These are phyloP conservation scores for Ranitomeya variabilis DNA, from an alignment of 2,113 vertebrate species.

Conservation along the genomic window DNA sequence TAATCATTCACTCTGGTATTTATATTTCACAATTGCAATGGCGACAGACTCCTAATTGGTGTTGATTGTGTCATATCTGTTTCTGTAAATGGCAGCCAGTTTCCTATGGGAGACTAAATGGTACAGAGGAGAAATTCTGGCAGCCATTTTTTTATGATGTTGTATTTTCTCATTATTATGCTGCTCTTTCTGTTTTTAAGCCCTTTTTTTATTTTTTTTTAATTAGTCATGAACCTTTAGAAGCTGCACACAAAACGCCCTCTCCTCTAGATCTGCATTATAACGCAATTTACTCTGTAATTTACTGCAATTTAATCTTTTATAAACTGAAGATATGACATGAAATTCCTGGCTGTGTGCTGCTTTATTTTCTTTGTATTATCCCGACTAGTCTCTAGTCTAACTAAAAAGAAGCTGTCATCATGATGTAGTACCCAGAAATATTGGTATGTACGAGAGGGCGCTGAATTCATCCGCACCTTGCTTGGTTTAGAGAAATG, in stretches of 20 bases:
- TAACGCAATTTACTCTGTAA: constrained; percentile 63
- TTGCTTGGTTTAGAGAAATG: too few relatives aligned
- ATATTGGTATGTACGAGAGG: too few relatives aligned
- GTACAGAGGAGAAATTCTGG: neutral
- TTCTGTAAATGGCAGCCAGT: neutral
- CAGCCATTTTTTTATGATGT: neutral
- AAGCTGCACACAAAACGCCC: constrained; percentile 61
- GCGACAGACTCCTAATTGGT: neutral
- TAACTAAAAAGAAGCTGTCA: neutral
- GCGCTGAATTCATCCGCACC: too few relatives aligned
- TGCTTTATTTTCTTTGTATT: constrained; percentile 33
- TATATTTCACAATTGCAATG: constrained; percentile 67
- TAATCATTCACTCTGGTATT: constrained; percentile 73
- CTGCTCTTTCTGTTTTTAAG: constrained; percentile 13
- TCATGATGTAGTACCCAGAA: too few relatives aligned
- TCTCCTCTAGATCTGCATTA: constrained; percentile 60
- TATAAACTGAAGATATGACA: constrained; percentile 64
- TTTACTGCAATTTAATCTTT: constrained; percentile 66
- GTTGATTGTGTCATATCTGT: neutral
- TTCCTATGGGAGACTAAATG: neutral
- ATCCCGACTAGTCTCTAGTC: neutral
- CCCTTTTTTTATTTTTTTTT: constrained; percentile 59
- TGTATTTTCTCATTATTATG: neutral
- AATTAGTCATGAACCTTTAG: constrained; percentile 64
- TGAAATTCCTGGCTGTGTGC: constrained; percentile 59